These are phyloP conservation scores for Nemotelus nigrinus DNA, from an alignment of 2,888 invertebrate species.

Conservation along the genomic window DNA sequence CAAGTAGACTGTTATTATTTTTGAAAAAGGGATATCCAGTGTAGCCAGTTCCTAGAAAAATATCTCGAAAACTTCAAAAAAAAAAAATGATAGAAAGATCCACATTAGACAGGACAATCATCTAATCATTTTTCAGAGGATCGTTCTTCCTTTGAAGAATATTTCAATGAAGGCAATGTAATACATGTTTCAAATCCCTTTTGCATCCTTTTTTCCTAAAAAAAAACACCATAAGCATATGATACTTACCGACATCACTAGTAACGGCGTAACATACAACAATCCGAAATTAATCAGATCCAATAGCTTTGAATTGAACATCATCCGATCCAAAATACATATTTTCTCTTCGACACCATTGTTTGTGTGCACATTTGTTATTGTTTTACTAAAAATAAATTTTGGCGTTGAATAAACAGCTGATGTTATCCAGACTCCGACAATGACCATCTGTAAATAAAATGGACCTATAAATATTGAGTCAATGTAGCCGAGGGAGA, in stretches of 20 bases:
- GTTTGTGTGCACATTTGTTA: constrained; percentile 67
- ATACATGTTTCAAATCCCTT: too few species aligned
- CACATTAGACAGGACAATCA: too few species aligned
- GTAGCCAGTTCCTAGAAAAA: too few species aligned
- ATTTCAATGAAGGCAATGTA: too few species aligned
- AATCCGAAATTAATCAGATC: constrained; percentile 85
- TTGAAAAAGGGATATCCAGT: too few species aligned
- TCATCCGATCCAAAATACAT: constrained; percentile 78
- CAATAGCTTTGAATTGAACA: constrained; percentile 80
- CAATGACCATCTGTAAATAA: constrained; percentile 76
- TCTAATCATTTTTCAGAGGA: too few species aligned
- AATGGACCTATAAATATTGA: constrained; percentile 54
- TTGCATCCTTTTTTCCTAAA: too few species aligned
- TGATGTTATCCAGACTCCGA: constrained; percentile 83
- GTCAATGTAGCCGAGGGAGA: not conserved
- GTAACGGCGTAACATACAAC: constrained; percentile 82
- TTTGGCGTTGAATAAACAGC: constrained; percentile 85
- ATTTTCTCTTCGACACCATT: constrained; percentile 66
- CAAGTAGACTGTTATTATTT: too few species aligned
- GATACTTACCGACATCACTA: constrained; percentile 76
- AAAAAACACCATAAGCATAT: not conserved
- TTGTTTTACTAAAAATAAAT: constrained; percentile 83
- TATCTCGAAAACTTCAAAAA: too few species aligned
- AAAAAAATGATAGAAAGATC: too few species aligned
- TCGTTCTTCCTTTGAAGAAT: too few species aligned